These are phyloP conservation scores for Willowsia nigromaculata DNA, from an alignment of 2,888 invertebrate species.

Conservation along the genomic window DNA sequence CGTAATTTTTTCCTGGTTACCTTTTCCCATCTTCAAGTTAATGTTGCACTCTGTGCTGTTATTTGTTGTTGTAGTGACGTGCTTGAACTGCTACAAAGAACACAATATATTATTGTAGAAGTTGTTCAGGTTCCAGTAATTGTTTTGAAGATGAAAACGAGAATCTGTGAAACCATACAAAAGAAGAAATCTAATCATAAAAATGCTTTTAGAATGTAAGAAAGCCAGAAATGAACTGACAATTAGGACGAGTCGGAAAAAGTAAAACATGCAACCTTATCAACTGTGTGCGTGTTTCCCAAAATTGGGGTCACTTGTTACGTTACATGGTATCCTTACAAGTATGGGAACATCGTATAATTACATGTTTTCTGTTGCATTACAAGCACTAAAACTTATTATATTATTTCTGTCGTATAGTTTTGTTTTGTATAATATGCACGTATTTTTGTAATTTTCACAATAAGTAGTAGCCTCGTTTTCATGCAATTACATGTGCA, in stretches of 20 bases:
- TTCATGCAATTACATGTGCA: not conserved
- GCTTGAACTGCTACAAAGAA: not conserved
- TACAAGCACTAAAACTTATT: no score
- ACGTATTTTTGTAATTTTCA: not conserved
- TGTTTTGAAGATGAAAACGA: not conserved
- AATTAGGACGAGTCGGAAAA: not conserved
- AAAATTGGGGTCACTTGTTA: not conserved
- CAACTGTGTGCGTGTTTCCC: not conserved
- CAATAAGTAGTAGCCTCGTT: not conserved
- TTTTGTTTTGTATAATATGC: no score
- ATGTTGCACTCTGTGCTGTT: not conserved
- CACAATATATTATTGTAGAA: not conserved
- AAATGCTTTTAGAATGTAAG: not conserved
- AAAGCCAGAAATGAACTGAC: not conserved
- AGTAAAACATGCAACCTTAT: not conserved
- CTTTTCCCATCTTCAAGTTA: not conserved
- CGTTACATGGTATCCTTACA: no score
- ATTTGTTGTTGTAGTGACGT: not conserved
- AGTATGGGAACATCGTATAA: no score
- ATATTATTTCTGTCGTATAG: no score
- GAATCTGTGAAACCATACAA: constrained; percentile 10
- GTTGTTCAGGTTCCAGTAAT: not conserved
- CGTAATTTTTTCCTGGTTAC: constrained; percentile 7
- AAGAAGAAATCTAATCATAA: not conserved
- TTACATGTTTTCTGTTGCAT: no score